A percentile compares a stretch with the other conserved stretches of the same genome.
Conservation (phyloP, 2,888 invertebrate species). For the Cybosia mesomella region DNA sequence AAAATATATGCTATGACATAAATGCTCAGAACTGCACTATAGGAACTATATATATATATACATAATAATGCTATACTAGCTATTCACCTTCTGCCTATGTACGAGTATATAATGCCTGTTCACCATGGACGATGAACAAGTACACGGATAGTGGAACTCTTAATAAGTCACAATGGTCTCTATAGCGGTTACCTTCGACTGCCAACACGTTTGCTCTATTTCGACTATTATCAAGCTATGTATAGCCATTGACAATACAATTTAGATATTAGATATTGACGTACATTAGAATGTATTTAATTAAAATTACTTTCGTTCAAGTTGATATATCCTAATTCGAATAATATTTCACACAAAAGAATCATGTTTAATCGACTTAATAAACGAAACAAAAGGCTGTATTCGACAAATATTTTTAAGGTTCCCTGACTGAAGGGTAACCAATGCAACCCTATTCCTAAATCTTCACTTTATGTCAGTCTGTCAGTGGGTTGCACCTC, state of each 20-base stretch:
- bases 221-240: conserved; percentile 47
- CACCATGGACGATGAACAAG: conserved; percentile 48
- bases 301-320: background rate
- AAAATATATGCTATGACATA: background rate
- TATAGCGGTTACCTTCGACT: conserved; percentile 51
- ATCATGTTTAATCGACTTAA: too few relatives aligned
- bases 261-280: background rate
- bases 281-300: conserved; percentile 26
- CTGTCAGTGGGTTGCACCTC: too few relatives aligned
- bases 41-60: background rate
- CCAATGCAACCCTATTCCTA: too few relatives aligned
- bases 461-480: too few relatives aligned
- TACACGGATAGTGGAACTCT: conserved; percentile 53
- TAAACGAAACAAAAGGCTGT: too few relatives aligned
- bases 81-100: background rate
- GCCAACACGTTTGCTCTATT: conserved; percentile 59
- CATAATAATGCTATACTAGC: background rate
- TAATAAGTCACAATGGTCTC: conserved; percentile 56
- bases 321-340: background rate
- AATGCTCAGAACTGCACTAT: background rate
- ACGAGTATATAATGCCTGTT: conserved; percentile 22
- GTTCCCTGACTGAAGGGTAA: too few relatives aligned
- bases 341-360: too few relatives aligned
- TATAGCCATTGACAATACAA: conserved; percentile 33
- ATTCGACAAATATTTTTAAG: too few relatives aligned